A percentile compares a stretch with the other conserved stretches of the same genome.
Evolutionary conservation across 1,140 invertebrate genomes (phyloP).

Genomic region (Penaeus indicus): DNA sequence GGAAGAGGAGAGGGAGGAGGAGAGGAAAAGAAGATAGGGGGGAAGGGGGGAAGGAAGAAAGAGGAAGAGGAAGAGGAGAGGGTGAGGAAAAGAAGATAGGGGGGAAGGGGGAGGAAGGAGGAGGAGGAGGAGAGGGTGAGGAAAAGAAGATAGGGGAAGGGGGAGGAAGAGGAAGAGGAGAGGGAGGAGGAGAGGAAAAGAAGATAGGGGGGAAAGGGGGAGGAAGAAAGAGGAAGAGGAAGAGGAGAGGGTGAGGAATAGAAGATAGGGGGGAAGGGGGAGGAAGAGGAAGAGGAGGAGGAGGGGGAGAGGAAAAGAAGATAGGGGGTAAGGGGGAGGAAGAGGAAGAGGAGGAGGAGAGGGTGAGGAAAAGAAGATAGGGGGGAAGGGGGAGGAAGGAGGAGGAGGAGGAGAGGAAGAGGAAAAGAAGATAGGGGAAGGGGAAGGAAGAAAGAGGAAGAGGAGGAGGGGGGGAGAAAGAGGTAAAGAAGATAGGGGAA

Average conservation of each 20-base stretch:
- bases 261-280: background rate
- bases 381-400: too few species aligned
- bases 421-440: background rate
- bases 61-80: background rate
- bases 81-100: constrained; percentile 4
- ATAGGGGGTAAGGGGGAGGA: background rate
- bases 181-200: background rate
- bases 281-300: background rate
- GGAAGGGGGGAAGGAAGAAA: background rate
- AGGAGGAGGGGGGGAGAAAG: background rate
- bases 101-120: background rate
- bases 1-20: background rate
- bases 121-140: background rate
- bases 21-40: background rate
- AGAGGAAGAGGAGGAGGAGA: background rate
- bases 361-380: too few species aligned
- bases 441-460: background rate
- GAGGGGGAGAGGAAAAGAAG: background rate
- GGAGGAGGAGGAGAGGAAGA: background rate
- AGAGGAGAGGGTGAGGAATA: background rate
- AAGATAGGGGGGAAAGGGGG: background rate
- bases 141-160: background rate
- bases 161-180: background rate
- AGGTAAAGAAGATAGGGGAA: background rate
- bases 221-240: background rate